Evolutionary conservation across 1,140 invertebrate genomes (phyloP), one percentile per base, ranked within the genome.

Genomic region (Pseudomyrmex pallidus): DNA sequence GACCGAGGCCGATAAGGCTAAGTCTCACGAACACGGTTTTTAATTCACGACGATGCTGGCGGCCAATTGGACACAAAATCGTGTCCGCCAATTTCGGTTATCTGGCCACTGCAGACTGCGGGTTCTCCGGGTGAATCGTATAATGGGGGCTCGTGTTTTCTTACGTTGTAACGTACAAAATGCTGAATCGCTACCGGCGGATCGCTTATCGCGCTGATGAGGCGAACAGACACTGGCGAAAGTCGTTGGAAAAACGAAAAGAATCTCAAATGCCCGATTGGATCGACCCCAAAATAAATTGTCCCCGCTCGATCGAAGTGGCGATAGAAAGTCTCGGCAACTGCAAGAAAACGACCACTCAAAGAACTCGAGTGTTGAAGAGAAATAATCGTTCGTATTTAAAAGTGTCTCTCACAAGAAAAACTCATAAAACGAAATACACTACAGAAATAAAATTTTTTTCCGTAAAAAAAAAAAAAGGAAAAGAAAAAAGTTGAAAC

Each of bases 171-270:
- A 56, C 82, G 77, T 74, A 80, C 74, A 82, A 90, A 90, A 89
- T 57, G 89, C 89, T 88, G 89, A 90, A 86, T 88, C 87, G 87
- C 76, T 74, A 72, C 68, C 17, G 63, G 44, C 54, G n/a, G 77
- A 74, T 77, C 50, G 87, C 82, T 88, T 90, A 89, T 90, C 87
- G 86, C 86, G 89, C 87, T 85, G 89, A 90, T 89, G 86, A 89
- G 77, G 89, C 87, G 70, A 61, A 59, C 17, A 87, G 62, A 83
- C 44, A 83, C 44, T 52, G 17, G 35, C 44, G 68, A n/a, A 12
- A 22, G 50, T n/a, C 50, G 22, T 7, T 2, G 64, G 44, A 61
- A 59, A 54, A 67, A 66, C 50, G 5, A 35, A 25, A 52, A 54
- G 12, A 46, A 35, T 74, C 13, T 72, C 63, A 17, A 17, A 2